Evolutionary conservation across 92 coral and sea anemone genomes (phyloP).

Genomic region (Montipora capitata): DNA sequence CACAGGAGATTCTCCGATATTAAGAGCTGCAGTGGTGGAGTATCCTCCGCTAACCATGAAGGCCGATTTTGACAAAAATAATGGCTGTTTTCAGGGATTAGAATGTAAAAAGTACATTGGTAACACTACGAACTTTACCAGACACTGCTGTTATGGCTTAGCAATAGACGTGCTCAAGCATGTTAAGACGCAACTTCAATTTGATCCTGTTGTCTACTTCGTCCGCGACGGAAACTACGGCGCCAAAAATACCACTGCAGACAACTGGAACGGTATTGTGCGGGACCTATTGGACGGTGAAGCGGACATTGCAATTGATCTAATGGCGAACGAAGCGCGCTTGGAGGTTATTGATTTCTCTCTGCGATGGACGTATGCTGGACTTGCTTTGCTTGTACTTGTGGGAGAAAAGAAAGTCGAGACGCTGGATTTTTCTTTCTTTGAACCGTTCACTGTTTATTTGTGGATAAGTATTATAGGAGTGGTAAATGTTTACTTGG

Average conservation of each 20-base stretch:
- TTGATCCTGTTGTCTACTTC: constrained; percentile 84
- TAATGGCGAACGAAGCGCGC: constrained; percentile 94
- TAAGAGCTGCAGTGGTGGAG: constrained; percentile 91
- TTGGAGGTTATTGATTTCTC: constrained; percentile 90
- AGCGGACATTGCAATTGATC: constrained; percentile 89
- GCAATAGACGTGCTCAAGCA: constrained; percentile 88
- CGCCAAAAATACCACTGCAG: constrained; percentile 80
- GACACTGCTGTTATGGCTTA: constrained; percentile 85
- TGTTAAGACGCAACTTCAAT: constrained; percentile 83
- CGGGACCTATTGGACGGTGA: constrained; percentile 73
- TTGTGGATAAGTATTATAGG: constrained; percentile 89
- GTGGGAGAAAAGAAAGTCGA: constrained; percentile 90
- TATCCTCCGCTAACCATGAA: constrained; percentile 95
- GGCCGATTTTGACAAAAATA: constrained; percentile 56
- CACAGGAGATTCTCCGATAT: constrained; percentile 57
- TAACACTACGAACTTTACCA: constrained; percentile 44
- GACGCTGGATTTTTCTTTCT: constrained; percentile 82
- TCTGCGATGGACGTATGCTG: constrained; percentile 91
- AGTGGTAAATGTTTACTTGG: constrained; percentile 79
- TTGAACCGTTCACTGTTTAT: constrained; percentile 80
- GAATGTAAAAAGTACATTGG: constrained; percentile 70
- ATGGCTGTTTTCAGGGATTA: constrained; percentile 82
- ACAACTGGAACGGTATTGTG: constrained; percentile 87
- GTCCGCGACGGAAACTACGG: constrained; percentile 95
- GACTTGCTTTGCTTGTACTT: constrained; percentile 86